These are phyloP conservation scores for Notolabrus celidotus DNA, from an alignment of 2,797 vertebrate species.

Conservation along the genomic window DNA sequence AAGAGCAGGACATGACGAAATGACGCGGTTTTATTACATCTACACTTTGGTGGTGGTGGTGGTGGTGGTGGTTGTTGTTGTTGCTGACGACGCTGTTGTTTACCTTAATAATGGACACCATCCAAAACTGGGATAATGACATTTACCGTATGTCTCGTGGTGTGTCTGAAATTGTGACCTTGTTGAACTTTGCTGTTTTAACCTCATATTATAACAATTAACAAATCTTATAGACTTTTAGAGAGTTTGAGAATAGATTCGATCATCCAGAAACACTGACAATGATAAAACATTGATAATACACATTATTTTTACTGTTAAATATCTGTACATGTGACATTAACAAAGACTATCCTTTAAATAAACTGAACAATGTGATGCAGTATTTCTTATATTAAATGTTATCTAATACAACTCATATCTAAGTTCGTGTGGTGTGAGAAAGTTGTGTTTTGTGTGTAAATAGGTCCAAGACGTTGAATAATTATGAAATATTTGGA, in stretches of 20 bases:
- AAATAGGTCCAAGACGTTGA: no score
- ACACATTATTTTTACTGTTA: no score
- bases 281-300: no score
- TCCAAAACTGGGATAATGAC: background rate
- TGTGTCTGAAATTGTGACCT: constrained; percentile 48
- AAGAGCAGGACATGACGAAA: constrained; percentile 56
- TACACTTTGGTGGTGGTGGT: constrained; percentile 20
- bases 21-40: constrained; percentile 30
- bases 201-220: background rate
- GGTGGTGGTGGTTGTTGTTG: constrained; percentile 12
- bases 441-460: no score
- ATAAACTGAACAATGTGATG: no score
- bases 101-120: constrained; percentile 23
- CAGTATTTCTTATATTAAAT: no score
- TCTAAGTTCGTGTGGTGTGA: no score
- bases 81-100: constrained; percentile 36
- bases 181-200: constrained; percentile 56
- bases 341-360: no score
- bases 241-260: background rate
- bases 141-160: background rate
- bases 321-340: no score
- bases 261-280: no score
- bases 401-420: no score
- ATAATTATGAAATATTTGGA: background rate
- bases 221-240: background rate